phyloP scores from a whole-genome alignment of 2,113 vertebrate species.

The Eclectus roratus region DNA sequence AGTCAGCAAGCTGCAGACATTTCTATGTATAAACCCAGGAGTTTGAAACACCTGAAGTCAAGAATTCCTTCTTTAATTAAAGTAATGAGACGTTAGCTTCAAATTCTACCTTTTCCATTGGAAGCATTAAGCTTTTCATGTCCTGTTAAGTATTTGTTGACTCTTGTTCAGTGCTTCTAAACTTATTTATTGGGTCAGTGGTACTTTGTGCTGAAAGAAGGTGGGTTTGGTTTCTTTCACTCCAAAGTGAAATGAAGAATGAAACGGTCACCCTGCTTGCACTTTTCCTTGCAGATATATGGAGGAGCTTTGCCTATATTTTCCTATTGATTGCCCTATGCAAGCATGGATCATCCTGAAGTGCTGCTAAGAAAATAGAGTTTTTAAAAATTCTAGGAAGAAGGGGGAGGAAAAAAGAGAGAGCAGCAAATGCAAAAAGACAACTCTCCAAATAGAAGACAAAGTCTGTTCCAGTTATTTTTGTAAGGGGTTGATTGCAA shows the following conservation, averaged over 20 bases:
- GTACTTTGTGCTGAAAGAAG: neutral
- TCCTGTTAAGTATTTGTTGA: neutral
- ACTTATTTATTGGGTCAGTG: neutral
- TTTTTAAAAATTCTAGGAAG: neutral
- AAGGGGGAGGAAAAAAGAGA: neutral
- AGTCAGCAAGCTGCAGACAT: neutral
- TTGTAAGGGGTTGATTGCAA: conserved; percentile 68
- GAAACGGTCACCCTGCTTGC: neutral
- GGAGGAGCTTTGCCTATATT: neutral
- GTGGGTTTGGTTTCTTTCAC: neutral
- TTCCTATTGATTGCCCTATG: neutral
- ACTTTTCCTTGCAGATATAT: neutral
- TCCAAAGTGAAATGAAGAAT: neutral
- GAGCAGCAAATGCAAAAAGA: neutral
- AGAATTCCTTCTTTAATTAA: neutral
- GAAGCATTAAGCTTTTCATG: neutral
- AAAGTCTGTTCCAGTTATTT: conserved; percentile 69
- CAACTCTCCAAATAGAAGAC: conserved; percentile 57
- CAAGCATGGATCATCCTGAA: neutral
- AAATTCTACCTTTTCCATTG: neutral
- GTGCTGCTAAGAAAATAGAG: neutral
- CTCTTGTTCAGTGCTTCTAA: neutral
- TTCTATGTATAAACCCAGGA: neutral
- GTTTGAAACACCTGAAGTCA: neutral
- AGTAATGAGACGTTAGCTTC: neutral